phyloP scores from a whole-genome alignment of 1,140 invertebrate genomes.

The Ceratina japonica region DNA sequence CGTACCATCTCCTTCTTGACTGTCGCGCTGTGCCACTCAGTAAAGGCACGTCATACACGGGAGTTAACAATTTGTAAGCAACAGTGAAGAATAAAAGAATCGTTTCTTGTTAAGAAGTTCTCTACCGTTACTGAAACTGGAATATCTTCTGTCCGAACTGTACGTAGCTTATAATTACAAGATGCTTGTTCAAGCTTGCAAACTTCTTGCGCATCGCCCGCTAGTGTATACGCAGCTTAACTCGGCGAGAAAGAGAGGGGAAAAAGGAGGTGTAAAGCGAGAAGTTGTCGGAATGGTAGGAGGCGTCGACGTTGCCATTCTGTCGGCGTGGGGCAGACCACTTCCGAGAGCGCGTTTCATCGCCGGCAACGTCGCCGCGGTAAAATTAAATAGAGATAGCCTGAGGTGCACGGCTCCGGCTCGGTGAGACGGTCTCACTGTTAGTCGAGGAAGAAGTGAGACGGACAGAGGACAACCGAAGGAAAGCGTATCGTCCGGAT shows the following conservation, averaged over 20 bases:
- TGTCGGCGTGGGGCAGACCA: neutral
- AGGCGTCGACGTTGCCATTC: conserved; percentile 50
- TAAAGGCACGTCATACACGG: too few relatives aligned
- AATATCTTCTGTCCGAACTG: too few relatives aligned
- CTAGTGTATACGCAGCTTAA: conserved; percentile 28
- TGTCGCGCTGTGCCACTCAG: conserved; percentile 47
- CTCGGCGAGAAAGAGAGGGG: conserved; percentile 30
- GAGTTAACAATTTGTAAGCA: too few relatives aligned
- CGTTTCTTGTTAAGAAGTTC: too few relatives aligned
- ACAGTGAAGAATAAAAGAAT: too few relatives aligned
- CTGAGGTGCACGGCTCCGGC: conserved; percentile 46
- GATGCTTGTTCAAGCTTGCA: too few relatives aligned
- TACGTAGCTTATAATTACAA: too few relatives aligned
- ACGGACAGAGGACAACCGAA: conserved; percentile 55
- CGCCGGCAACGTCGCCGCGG: conserved; percentile 52
- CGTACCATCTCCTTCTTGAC: conserved; percentile 41
- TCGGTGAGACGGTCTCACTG: conserved; percentile 61
- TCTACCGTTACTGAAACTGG: too few relatives aligned
- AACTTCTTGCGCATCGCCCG: too few relatives aligned
- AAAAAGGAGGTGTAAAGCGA: conserved; percentile 30
- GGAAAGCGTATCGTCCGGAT: conserved; percentile 61
- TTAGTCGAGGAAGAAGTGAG: conserved; percentile 67
- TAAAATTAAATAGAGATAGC: conserved; percentile 64
- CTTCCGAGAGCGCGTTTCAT: conserved; percentile 54
- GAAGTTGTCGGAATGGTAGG: neutral